Evolutionary conservation across 2,888 invertebrate genomes (phyloP), one percentile per base, ranked within the genome.

Genomic region (Stenodema calcarata): DNA sequence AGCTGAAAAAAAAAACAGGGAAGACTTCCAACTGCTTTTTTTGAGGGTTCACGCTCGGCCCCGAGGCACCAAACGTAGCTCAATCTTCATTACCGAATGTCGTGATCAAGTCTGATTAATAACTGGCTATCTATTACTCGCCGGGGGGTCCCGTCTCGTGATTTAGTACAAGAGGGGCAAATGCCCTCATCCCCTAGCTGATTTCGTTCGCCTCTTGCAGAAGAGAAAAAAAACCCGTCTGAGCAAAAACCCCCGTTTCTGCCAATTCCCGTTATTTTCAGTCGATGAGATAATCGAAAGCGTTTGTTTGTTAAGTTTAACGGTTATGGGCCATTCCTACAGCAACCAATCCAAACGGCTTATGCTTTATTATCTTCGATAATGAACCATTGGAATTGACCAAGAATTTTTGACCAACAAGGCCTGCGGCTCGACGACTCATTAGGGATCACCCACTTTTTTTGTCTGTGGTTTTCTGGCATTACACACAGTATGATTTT

Each of bases 41-140:
- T 75, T 42, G 42, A 75, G 42, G 35, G 62, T 75, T 75, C 27
- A 12, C 70, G 35, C 75, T 75, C 62, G 12, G 18, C 23, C 23
- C 62, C 7, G 62, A 18, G 62, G 62, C 62, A 23, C 62, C 62
- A 62, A 62, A 23, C 23, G 62, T 4, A 78, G 44, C 54, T 80
- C 80, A 80, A 80, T 80, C 80, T 80, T 80, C 80, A 80, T 80
- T 80, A 80, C 80, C 80, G 80, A 80, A 73, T 54, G 80, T 80
- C 80, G 80, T 80, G 80, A 80, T 80, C 80, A 80, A 50, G 80
- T 30, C 80, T 80, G 80, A 80, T 80, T 80, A 80, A 80, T 80
- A 80, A 80, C 80, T 1, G 80, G 80, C 80, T 50, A 80, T 80
- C 80, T 80, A 80, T 80, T 80, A 80, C 80, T 54, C 41, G 73